Conservation (phyloP, 2,797 vertebrate genomes). For the Anguilla pacifica region DNA sequence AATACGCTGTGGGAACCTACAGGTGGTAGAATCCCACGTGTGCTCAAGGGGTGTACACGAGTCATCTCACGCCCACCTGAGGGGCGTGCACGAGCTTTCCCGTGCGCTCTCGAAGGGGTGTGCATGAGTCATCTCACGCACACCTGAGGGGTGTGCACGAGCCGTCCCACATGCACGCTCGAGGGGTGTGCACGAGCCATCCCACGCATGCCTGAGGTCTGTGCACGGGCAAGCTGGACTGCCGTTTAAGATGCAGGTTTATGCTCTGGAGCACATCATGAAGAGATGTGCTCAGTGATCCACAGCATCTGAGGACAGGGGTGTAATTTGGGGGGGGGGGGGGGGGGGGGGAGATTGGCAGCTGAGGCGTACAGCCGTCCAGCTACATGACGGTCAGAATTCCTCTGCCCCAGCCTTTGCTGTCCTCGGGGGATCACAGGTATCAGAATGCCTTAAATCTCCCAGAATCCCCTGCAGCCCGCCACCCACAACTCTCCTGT, state of each 20-base stretch:
- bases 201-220: background rate
- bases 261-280: background rate
- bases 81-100: background rate
- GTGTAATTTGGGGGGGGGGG: background rate
- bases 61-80: background rate
- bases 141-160: background rate
- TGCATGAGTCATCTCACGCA: background rate
- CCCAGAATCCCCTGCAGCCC: background rate
- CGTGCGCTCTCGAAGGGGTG: too few species aligned
- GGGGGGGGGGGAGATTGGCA: too few species aligned
- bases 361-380: background rate
- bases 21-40: background rate
- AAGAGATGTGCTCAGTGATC: slow-evolving; percentile 8
- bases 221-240: background rate
- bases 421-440: background rate
- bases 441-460: background rate
- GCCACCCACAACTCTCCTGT: background rate
- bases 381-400: slow-evolving; percentile 4
- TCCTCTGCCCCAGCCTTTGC: background rate
- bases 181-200: background rate
- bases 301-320: background rate
- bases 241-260: background rate
- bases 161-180: too few species aligned
- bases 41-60: background rate
- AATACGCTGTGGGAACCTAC: background rate